Evolutionary conservation across 1,140 invertebrate genomes (phyloP), one percentile per base, ranked within the genome.

Genomic region (Coelopa frigida): DNA sequence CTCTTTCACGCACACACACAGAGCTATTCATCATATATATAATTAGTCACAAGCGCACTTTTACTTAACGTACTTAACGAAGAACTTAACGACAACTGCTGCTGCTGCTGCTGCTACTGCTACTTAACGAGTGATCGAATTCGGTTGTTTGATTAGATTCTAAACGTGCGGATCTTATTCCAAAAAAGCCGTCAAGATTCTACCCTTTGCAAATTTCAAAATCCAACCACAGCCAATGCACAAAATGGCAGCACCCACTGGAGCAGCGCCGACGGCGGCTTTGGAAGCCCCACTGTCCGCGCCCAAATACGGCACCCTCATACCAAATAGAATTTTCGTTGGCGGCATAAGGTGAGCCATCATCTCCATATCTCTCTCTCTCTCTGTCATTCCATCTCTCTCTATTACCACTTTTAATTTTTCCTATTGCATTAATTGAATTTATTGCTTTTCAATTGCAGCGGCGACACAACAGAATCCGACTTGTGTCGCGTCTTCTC

Each of bases 271-370:
- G 40, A 48, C 58, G 51, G 60, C 55, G 23, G 54, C 52, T 31
- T 35, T 69, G 33, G 66, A 69, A 27, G 73, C 73, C 15, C 73
- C 76, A n/a, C 70, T 74, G 22, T 72, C 80, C 49, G 82, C 81
- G 12, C 83, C 81, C 12, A 85, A 84, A 68, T 83, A 79, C 58
- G 85, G 85, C 41, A 87, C 84, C 32, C 71, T 88, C 35, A 88
- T 95, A 53, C 92, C 93, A 48, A 95, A 94, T 73, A 78, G 92
- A 60, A 89, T 96, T 59, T 97, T 97, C 76, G 67, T 70, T 44
- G 67, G 67, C 39, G 67, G 67, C 32, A 70, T 70, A 22, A 70
- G 67, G 67, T 70, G 40, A 61, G 56, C 44, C 2, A 26, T 2
- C n/a, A 39, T 40, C 14, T 15, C 12, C 7, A 5, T 5, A 17